Evolutionary conservation across 2,888 invertebrate species (phyloP).

Genomic region (Hymenopus coronatus): DNA sequence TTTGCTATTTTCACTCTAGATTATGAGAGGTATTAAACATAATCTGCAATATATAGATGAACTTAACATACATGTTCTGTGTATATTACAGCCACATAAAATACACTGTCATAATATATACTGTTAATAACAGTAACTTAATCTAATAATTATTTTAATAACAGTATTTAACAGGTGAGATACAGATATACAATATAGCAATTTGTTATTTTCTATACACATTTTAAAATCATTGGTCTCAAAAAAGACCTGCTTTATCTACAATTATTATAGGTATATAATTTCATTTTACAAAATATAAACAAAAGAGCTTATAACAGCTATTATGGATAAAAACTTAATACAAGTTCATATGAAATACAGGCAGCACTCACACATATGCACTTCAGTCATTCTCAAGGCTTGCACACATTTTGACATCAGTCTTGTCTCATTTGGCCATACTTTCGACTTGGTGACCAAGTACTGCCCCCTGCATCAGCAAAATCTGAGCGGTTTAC

Average conservation of each 20-base stretch:
- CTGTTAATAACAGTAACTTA: too few species aligned
- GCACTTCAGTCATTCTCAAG: neutral
- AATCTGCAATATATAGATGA: neutral
- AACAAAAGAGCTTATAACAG: neutral
- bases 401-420: neutral
- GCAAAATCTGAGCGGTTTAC: slow-evolving; percentile 43
- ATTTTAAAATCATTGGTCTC: neutral
- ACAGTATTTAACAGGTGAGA: neutral
- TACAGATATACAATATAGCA: neutral
- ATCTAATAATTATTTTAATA: neutral
- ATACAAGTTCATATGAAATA: neutral
- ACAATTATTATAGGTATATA: neutral
- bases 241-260: neutral
- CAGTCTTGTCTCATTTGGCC: slow-evolving; percentile 8
- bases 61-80: neutral
- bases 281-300: neutral
- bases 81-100: neutral
- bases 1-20: neutral
- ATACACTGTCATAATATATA: neutral
- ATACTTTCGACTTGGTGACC: slow-evolving; percentile 25
- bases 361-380: neutral
- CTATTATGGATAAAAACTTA: neutral
- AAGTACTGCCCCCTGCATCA: neutral
- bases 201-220: neutral
- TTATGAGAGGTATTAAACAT: neutral